These are phyloP conservation scores for Cinara cedri DNA, from an alignment of 2,888 invertebrate genomes.

Conservation along the genomic window DNA sequence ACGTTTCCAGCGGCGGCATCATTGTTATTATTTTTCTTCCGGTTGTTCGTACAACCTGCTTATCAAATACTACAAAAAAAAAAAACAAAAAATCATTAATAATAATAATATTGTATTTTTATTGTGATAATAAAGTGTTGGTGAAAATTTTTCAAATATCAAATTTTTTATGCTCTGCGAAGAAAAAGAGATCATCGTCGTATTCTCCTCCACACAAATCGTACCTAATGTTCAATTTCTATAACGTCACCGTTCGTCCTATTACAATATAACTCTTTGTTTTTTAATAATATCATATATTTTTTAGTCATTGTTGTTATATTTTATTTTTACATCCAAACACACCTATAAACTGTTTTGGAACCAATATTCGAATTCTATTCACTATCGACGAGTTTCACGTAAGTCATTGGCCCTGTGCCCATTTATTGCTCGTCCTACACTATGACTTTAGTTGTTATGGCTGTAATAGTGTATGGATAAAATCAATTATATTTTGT, in stretches of 20 bases:
- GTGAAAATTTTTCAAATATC: conserved; percentile 19
- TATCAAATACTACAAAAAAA: conserved; percentile 38
- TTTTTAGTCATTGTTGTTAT: no score
- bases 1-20: background rate
- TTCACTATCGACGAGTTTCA: background rate
- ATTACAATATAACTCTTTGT: background rate
- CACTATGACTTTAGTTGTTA: conserved; percentile 7
- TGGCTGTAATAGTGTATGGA: background rate
- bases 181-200: no score
- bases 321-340: background rate
- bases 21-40: background rate
- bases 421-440: conserved; percentile 23
- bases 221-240: background rate
- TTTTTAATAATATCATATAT: no score
- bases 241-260: background rate
- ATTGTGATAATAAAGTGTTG: conserved; percentile 28
- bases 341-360: background rate
- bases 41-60: conserved; percentile 33
- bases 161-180: no score
- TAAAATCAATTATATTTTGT: background rate
- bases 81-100: conserved; percentile 56
- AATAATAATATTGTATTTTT: conserved; percentile 32
- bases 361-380: background rate
- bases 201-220: background rate
- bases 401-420: conserved; percentile 38